Conservation (phyloP, 53 echinoderm and acorn worm species). For the Antedon mediterranea region DNA sequence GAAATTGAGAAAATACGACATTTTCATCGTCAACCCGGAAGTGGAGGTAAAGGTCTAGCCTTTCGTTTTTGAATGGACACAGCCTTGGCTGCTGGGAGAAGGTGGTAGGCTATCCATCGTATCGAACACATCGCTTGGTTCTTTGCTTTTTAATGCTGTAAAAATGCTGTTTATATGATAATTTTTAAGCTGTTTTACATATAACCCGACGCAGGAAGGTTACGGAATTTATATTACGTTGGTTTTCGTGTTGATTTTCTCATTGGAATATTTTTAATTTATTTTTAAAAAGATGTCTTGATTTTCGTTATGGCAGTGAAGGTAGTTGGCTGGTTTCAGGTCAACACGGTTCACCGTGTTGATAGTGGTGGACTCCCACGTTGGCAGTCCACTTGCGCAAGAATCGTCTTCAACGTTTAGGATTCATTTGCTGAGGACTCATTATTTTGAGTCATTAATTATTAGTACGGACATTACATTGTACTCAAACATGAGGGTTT, state of each 20-base stretch:
- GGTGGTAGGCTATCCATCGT: neutral
- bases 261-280: neutral
- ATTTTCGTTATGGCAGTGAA: neutral
- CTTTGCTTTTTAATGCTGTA: neutral
- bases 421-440: neutral
- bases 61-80: neutral
- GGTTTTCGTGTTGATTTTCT: neutral
- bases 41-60: neutral
- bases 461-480: neutral
- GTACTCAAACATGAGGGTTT: neutral
- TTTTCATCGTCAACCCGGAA: neutral
- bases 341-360: neutral
- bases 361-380: constrained; percentile 1
- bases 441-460: neutral
- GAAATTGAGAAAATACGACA: neutral
- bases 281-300: neutral
- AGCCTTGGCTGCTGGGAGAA: neutral
- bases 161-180: neutral
- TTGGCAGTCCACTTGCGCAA: constrained; percentile 1
- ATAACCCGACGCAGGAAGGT: neutral
- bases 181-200: neutral
- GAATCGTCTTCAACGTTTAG: neutral
- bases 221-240: neutral
- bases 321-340: neutral
- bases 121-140: too few relatives aligned